Percentiles rank a stretch among this genome's conserved stretches.
Evolutionary conservation across 2,113 vertebrate species (phyloP).

Genomic region (Craseonycteris thonglongyai): DNA sequence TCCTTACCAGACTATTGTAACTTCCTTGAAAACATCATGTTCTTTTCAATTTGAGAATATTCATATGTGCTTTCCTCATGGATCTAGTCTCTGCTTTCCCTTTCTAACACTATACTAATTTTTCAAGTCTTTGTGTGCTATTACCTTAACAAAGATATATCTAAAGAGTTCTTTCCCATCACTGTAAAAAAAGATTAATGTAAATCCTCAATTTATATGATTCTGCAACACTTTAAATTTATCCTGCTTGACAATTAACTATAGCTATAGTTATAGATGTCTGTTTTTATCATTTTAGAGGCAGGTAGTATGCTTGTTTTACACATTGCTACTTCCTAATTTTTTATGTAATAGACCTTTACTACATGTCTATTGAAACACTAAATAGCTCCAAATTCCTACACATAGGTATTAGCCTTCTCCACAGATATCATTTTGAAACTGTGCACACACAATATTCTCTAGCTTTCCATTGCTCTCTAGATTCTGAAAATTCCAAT

Average conservation of each 20-base stretch:
- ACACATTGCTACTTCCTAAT: neutral
- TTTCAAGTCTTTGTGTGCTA: neutral
- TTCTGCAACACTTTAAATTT: neutral
- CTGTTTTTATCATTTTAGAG: neutral
- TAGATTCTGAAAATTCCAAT: neutral
- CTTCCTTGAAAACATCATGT: neutral
- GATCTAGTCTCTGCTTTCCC: neutral
- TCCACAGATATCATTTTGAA: neutral
- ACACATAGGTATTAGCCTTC: neutral
- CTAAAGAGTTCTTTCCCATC: neutral
- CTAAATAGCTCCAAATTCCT: neutral
- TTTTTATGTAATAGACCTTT: neutral
- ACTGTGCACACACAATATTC: neutral
- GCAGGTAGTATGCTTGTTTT: neutral
- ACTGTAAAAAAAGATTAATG: neutral
- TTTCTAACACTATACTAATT: neutral
- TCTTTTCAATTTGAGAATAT: neutral
- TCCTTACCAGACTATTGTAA: neutral
- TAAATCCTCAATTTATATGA: neutral
- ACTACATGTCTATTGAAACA: neutral
- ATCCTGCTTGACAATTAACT: neutral
- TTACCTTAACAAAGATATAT: neutral
- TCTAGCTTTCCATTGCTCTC: neutral
- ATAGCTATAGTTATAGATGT: neutral
- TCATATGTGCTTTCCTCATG: neutral